Evolutionary conservation across 2,888 invertebrate species (phyloP).

Genomic region (Epicampocera succincta): DNA sequence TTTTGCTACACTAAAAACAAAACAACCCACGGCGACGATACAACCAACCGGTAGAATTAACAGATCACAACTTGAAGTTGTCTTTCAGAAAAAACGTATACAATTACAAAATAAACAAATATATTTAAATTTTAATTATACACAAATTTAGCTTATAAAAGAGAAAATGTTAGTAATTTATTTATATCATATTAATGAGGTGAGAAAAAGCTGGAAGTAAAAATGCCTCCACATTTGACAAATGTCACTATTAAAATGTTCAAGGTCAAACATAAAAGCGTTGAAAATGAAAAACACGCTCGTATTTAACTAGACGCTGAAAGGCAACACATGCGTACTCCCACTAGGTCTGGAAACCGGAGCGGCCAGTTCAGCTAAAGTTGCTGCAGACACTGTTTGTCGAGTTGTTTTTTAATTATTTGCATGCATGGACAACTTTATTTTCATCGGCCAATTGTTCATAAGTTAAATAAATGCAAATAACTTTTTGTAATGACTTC

Average conservation of each 20-base stretch:
- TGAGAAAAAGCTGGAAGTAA: slow-evolving; percentile 36
- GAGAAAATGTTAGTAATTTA: not conserved
- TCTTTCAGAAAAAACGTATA: slow-evolving; percentile 14
- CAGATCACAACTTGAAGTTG: slow-evolving; percentile 56
- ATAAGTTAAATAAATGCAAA: not conserved
- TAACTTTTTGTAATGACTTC: too few species aligned
- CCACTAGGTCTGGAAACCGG: slow-evolving; percentile 44
- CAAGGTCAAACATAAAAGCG: slow-evolving; percentile 30
- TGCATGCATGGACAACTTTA: slow-evolving; percentile 8
- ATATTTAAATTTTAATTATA: slow-evolving; percentile 4
- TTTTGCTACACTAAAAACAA: slow-evolving; percentile 20
- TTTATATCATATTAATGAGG: slow-evolving; percentile 23
- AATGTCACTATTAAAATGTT: not conserved
- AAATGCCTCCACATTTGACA: slow-evolving; percentile 40
- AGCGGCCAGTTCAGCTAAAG: slow-evolving; percentile 32
- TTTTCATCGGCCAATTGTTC: not conserved
- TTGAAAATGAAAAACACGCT: not conserved
- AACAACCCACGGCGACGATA: not conserved
- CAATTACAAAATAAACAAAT: slow-evolving; percentile 18
- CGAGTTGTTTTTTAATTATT: not conserved
- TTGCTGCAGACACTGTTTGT: slow-evolving; percentile 1
- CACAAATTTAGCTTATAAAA: slow-evolving; percentile 10
- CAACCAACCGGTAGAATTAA: slow-evolving; percentile 60
- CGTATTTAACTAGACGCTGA: not conserved
- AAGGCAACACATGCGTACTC: not conserved